A percentile compares a stretch with the other conserved stretches of the same genome.
Evolutionary conservation across 2,888 invertebrate genomes (phyloP).

Genomic region (Drosophila yooni): DNA sequence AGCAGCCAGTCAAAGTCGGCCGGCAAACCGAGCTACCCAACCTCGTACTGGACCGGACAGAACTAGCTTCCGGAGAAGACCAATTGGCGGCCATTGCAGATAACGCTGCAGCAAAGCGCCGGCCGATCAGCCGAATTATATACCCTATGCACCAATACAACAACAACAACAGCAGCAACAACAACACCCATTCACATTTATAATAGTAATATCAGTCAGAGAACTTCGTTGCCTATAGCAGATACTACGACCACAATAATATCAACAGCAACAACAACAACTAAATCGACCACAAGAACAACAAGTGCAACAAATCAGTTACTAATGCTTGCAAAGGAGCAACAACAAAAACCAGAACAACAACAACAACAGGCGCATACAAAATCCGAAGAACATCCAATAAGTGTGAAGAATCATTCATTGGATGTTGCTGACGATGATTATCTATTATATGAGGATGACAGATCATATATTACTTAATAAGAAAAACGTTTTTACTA

Average conservation of each 20-base stretch:
- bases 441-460: slow-evolving; percentile 68
- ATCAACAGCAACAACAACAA: slow-evolving; percentile 10
- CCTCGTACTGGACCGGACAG: slow-evolving; percentile 85
- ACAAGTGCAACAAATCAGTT: slow-evolving; percentile 55
- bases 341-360: slow-evolving; percentile 11
- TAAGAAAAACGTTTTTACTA: slow-evolving; percentile 74
- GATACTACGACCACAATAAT: slow-evolving; percentile 32
- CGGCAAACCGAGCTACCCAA: slow-evolving; percentile 85
- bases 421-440: slow-evolving; percentile 44
- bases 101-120: slow-evolving; percentile 45
- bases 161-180: slow-evolving; percentile 20
- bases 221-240: slow-evolving; percentile 44
- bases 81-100: slow-evolving; percentile 73
- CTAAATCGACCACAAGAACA: slow-evolving; percentile 24
- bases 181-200: slow-evolving; percentile 61
- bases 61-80: slow-evolving; percentile 83
- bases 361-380: slow-evolving; percentile 21
- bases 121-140: slow-evolving; percentile 57
- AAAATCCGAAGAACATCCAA: slow-evolving; percentile 21
- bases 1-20: slow-evolving; percentile 85
- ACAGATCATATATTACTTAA: slow-evolving; percentile 78
- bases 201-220: slow-evolving; percentile 41
- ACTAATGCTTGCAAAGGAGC: slow-evolving; percentile 69
- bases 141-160: slow-evolving; percentile 57
- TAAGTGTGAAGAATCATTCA: slow-evolving; percentile 44